Evolutionary conservation across 2,113 vertebrate genomes (phyloP).

Genomic region (Cyanistes caeruleus): DNA sequence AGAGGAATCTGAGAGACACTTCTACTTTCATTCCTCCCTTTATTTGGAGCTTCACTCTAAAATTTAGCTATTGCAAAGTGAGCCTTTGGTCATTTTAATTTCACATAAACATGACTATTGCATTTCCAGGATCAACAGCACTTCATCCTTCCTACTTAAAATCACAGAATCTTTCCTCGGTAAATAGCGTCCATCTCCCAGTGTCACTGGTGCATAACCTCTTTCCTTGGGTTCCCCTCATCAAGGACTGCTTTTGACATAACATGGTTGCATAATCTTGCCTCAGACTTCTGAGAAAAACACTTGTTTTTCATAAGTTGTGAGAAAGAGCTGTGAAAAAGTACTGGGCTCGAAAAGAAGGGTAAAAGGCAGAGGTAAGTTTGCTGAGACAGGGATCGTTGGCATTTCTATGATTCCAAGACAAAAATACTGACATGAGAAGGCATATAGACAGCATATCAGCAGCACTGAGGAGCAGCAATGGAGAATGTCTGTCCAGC

Average conservation of each 20-base stretch:
- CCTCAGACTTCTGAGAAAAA: background rate
- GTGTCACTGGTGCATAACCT: background rate
- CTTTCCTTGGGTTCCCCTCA: background rate
- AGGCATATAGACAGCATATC: background rate
- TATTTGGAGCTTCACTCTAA: background rate
- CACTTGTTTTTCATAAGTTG: background rate
- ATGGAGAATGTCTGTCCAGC: background rate
- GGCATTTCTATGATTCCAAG: background rate
- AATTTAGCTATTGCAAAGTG: background rate
- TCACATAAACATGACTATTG: background rate
- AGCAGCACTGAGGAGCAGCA: background rate
- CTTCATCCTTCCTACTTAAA: background rate
- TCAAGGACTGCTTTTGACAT: background rate
- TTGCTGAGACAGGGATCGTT: background rate
- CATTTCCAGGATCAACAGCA: background rate
- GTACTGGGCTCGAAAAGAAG: background rate
- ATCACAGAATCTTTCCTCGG: background rate
- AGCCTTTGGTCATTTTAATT: background rate
- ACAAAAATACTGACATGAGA: background rate
- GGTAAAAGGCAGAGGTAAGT: background rate
- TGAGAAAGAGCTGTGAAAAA: conserved; percentile 35
- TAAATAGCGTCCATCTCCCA: background rate
- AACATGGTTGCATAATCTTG: conserved; percentile 5
- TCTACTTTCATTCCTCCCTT: background rate
- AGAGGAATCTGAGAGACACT: background rate